phyloP scores from a whole-genome alignment of 2,888 invertebrate genomes.

The Actias luna region DNA sequence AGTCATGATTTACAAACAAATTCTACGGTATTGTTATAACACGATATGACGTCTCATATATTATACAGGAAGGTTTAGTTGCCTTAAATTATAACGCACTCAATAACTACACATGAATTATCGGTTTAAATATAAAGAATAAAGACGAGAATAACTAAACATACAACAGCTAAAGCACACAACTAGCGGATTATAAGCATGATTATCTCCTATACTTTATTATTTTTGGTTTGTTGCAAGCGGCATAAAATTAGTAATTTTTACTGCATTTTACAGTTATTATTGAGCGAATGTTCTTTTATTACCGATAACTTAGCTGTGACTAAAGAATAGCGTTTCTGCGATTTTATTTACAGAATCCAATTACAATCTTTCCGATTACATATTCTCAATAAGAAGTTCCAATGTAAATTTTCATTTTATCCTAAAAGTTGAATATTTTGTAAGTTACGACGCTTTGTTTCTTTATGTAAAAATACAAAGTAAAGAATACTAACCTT shows the following conservation, averaged over 20 bases:
- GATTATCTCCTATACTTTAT: not conserved
- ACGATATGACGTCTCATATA: not conserved
- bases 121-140: not conserved
- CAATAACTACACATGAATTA: not conserved
- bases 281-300: not conserved
- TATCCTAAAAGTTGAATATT: too few species aligned
- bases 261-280: not conserved
- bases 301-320: not conserved
- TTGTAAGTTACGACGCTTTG: too few species aligned
- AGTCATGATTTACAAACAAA: not conserved
- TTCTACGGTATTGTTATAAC: not conserved
- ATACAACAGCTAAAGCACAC: not conserved
- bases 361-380: slow-evolving; percentile 10
- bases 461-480: too few species aligned
- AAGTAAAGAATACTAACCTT: too few species aligned
- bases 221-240: not conserved
- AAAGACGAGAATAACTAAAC: not conserved
- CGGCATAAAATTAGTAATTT: not conserved
- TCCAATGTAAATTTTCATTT: not conserved
- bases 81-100: not conserved
- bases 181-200: not conserved
- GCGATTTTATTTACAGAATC: not conserved
- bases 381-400: not conserved
- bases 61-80: not conserved
- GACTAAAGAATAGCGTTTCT: not conserved